Evolutionary conservation across 2,888 invertebrate species (phyloP).

Genomic region (Dolomedes plantarius): DNA sequence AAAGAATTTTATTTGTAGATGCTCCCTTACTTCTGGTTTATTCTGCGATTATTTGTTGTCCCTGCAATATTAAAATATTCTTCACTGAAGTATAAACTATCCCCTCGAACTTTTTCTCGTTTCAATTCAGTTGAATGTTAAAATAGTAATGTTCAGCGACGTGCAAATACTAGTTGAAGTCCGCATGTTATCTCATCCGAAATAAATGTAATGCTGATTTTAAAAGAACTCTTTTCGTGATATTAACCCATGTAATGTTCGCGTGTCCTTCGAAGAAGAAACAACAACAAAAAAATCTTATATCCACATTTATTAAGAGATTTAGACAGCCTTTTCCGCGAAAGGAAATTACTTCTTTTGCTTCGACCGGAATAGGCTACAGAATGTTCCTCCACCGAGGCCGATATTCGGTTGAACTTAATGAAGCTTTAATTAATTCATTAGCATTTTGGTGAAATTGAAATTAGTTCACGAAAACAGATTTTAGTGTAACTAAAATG

Average conservation of each 20-base stretch:
- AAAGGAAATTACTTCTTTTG: too few relatives aligned
- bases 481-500: too few relatives aligned
- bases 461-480: too few relatives aligned
- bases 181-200: background rate
- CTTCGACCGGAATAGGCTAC: too few relatives aligned
- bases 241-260: background rate
- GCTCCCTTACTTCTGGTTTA: background rate
- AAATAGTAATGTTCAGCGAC: background rate
- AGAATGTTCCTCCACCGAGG: too few relatives aligned
- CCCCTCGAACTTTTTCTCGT: background rate
- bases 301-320: background rate
- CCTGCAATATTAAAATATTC: constrained; percentile 12
- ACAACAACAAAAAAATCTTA: too few relatives aligned
- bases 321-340: background rate
- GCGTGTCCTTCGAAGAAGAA: background rate
- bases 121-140: background rate
- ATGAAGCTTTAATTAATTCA: too few relatives aligned
- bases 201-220: background rate
- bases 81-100: constrained; percentile 9
- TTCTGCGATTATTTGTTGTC: constrained; percentile 2
- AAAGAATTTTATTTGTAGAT: background rate
- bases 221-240: background rate
- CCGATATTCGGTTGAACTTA: too few relatives aligned
- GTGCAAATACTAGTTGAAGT: constrained; percentile 4
- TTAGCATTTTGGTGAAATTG: too few relatives aligned